These are phyloP conservation scores for Psilopsiagon aymara DNA, from an alignment of 2,113 vertebrate species.

Conservation along the genomic window DNA sequence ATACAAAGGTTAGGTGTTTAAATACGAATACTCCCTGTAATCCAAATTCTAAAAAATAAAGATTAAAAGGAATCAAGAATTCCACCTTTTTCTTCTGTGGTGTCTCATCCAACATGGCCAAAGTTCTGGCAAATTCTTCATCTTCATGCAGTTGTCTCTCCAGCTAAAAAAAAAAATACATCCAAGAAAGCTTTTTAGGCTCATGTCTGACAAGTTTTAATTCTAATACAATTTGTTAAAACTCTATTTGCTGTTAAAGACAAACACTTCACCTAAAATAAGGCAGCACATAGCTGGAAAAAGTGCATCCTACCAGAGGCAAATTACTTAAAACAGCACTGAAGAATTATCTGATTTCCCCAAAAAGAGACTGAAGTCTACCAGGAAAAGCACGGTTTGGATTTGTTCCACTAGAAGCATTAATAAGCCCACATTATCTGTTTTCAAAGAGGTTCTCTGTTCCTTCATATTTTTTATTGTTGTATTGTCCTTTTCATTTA, in stretches of 20 bases:
- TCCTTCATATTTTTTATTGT: background rate
- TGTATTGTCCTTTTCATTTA: background rate
- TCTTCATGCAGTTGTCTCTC: constrained; percentile 94
- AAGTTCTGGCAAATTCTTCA: constrained; percentile 92
- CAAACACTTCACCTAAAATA: background rate
- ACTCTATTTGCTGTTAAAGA: background rate
- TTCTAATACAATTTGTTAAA: background rate
- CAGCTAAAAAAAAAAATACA: constrained; percentile 73
- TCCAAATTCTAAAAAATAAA: background rate
- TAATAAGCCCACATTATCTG: background rate
- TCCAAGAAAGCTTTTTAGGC: background rate
- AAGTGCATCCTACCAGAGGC: background rate
- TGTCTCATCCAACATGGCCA: constrained; percentile 90
- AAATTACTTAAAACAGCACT: background rate
- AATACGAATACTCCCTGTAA: background rate
- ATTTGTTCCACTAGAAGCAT: background rate
- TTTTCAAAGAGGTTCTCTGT: background rate
- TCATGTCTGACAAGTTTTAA: background rate
- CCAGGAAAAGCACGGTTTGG: background rate
- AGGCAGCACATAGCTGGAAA: background rate
- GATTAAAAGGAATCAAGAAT: background rate
- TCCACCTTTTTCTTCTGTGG: constrained; percentile 88
- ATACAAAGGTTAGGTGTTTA: background rate
- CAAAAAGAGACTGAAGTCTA: background rate
- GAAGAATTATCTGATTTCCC: background rate